These are phyloP conservation scores for Orcinus orca DNA, from an alignment of 2,113 vertebrate genomes.

Conservation along the genomic window DNA sequence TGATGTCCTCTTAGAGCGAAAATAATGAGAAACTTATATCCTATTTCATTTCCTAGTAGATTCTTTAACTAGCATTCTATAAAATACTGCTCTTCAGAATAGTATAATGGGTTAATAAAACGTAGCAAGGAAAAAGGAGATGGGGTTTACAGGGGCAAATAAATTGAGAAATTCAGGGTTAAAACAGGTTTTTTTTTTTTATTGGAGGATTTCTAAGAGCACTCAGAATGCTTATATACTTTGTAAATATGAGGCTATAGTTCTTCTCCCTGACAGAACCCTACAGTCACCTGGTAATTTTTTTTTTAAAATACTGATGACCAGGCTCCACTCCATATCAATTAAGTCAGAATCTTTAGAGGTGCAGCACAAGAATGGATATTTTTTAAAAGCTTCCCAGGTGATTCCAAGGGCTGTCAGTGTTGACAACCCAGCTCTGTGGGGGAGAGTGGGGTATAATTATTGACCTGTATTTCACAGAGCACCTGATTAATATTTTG, in stretches of 20 bases:
- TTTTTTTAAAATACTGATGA: background rate
- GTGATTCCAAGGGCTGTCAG: background rate
- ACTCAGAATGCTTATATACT: background rate
- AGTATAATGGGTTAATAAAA: background rate
- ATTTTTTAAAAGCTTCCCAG: background rate
- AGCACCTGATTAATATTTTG: background rate
- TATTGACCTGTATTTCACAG: background rate
- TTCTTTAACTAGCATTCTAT: background rate
- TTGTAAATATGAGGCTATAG: background rate
- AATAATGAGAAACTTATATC: background rate
- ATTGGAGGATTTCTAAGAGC: background rate
- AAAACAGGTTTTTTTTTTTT: background rate
- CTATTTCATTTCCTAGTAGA: background rate
- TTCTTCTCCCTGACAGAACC: background rate
- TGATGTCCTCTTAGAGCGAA: background rate
- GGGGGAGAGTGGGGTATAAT: background rate
- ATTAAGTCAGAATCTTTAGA: background rate
- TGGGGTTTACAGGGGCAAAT: background rate
- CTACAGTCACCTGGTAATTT: background rate
- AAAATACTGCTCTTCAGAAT: background rate
- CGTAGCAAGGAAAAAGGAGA: background rate
- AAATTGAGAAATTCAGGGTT: conserved; percentile 14
- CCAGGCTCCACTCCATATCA: background rate
- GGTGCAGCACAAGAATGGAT: background rate
- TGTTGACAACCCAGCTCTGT: background rate